Evolutionary conservation across 2,888 invertebrate species (phyloP), one percentile per base, ranked within the genome.

Genomic region (Anaspis maculata): DNA sequence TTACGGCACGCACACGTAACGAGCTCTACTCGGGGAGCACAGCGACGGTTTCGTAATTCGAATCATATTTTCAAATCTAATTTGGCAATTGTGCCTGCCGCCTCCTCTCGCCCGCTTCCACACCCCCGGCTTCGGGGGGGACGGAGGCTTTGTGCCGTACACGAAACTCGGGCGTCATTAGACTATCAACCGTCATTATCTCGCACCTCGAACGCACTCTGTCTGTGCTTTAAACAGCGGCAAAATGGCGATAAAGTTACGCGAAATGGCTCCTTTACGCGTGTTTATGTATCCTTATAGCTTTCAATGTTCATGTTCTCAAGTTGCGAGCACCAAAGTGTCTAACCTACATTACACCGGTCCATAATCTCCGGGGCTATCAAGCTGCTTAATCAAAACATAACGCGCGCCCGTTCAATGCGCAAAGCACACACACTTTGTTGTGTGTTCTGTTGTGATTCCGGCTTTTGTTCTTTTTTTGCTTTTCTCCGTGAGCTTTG

Each of bases 231-330:
- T 54, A 59, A 60, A 60, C 56, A 56, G 53, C 52, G 54, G 51
- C 57, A 54, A 54, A 61, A 59, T 56, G 59, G 59, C 59, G 61
- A 63, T 64, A 64, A 65, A 64, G 60, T 64, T 64, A 61, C 59
- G 58, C 56, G 52, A 48, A 64, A 66, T 64, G 54, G 61, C 60
- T 61, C 60, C 61, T 64, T 65, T 64, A 65, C 57, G 62, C 63
- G 60, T 64, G 64, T 65, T 65, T 64, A 64, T 64, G 59, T 51
- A 54, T 61, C 60, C 60, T 63, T 60, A 54, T 51, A 51, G 50
- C 55, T 47, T 56, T 57, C 49, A 54, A 56, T 56, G 59, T 53
- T 54, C 54, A 52, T 57, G 58, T 58, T 54, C 56, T 55, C 54
- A 44, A 54, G 50, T 54, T 52, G 49, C 47, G 47, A 19, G 5